A percentile compares a stretch with the other conserved stretches of the same genome.
These are phyloP conservation scores for Oscheius sp. DNA, from an alignment of 2,888 invertebrate species.

Conservation along the genomic window DNA sequence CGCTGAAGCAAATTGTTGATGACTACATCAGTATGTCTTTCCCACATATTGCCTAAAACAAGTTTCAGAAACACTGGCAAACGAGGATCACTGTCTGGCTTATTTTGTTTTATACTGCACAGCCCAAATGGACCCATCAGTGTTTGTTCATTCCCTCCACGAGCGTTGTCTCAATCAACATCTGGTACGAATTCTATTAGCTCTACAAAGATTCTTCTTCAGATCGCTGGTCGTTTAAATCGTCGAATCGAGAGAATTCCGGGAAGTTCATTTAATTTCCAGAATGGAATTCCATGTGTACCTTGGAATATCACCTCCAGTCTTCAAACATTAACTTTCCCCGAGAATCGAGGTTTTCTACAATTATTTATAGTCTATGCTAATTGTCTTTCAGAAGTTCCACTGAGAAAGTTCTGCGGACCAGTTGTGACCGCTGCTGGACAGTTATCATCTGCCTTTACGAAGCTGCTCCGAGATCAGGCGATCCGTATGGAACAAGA, in stretches of 20 bases:
- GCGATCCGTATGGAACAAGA: neutral
- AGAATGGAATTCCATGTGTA: constrained; percentile 1
- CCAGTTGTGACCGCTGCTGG: constrained; percentile 14
- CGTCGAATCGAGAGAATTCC: constrained; percentile 17
- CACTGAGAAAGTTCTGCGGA: neutral
- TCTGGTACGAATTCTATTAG: neutral
- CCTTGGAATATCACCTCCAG: constrained; percentile 10
- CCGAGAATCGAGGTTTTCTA: neutral
- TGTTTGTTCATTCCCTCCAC: constrained; percentile 6
- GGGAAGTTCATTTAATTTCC: neutral
- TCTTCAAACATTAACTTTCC: neutral
- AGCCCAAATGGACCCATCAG: neutral
- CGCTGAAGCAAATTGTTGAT: neutral
- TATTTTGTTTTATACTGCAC: constrained; percentile 20
- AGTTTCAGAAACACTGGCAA: constrained; percentile 3
- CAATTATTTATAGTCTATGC: neutral
- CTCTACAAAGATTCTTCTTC: neutral
- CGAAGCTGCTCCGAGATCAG: neutral
- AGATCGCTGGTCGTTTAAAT: constrained; percentile 19
- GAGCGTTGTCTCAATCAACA: neutral
- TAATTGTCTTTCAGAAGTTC: neutral
- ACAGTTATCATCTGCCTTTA: neutral
- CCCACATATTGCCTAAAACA: neutral
- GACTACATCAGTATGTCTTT: constrained; percentile 2
- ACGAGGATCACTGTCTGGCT: neutral